Conservation (phyloP, 2,888 invertebrate species). For the Acronicta alni region DNA sequence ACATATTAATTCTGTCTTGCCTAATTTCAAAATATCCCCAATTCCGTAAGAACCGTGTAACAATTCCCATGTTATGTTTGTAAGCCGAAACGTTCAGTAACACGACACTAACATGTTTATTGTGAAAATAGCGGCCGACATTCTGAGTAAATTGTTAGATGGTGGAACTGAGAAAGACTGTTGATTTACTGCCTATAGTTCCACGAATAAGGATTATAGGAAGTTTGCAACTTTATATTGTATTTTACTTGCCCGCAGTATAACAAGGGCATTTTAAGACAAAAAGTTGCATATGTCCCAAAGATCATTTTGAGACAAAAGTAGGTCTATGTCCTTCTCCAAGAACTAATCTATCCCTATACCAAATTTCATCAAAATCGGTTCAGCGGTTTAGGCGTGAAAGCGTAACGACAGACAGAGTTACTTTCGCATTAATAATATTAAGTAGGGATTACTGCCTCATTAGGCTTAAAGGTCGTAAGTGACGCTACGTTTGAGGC, state of each 20-base stretch:
- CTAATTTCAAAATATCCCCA: slow-evolving; percentile 21
- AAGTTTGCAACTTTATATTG: not conserved
- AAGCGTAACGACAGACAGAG: too few relatives aligned
- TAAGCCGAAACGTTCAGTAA: slow-evolving; percentile 67
- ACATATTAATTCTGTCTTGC: not conserved
- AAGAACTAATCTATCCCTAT: too few relatives aligned
- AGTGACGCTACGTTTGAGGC: too few relatives aligned
- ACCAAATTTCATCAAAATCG: too few relatives aligned
- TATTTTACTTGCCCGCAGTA: not conserved
- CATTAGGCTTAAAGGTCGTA: too few relatives aligned
- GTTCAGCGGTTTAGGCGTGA: too few relatives aligned
- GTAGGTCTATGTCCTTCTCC: too few relatives aligned
- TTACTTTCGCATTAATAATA: too few relatives aligned
- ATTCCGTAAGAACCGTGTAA: slow-evolving; percentile 48
- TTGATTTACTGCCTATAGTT: slow-evolving; percentile 20
- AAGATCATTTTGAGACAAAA: too few relatives aligned
- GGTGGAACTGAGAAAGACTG: slow-evolving; percentile 17
- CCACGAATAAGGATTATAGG: slow-evolving; percentile 10
- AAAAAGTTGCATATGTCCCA: too few relatives aligned
- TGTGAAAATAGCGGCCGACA: slow-evolving; percentile 64
- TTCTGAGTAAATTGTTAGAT: slow-evolving; percentile 56
- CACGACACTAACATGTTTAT: slow-evolving; percentile 66
- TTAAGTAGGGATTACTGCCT: too few relatives aligned
- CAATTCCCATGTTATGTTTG: slow-evolving; percentile 66
- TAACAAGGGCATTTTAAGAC: too few relatives aligned